phyloP scores from a whole-genome alignment of 2,888 invertebrate genomes.

The Leptinotarsa haldemani region DNA sequence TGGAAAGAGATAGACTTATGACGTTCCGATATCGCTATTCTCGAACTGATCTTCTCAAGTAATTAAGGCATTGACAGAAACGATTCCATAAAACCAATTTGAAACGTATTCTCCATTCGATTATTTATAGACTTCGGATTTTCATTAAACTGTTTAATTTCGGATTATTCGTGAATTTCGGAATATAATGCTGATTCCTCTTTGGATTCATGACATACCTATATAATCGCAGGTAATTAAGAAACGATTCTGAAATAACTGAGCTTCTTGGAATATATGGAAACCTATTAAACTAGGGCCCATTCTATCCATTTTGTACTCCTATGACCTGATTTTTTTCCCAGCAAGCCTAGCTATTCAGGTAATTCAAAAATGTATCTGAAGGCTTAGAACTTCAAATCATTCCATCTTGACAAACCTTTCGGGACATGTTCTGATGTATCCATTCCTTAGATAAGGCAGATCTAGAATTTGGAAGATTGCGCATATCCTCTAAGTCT shows the following conservation, averaged over 20 bases:
- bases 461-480: too few relatives aligned
- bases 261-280: too few relatives aligned
- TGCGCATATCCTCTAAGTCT: too few relatives aligned
- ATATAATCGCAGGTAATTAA: not conserved
- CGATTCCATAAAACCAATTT: slow-evolving; percentile 37
- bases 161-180: slow-evolving; percentile 3
- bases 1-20: slow-evolving; percentile 11
- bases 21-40: slow-evolving; percentile 16
- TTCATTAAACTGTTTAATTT: slow-evolving; percentile 15
- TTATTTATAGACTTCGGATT: slow-evolving; percentile 1
- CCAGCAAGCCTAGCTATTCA: too few relatives aligned
- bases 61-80: slow-evolving; percentile 43
- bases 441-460: too few relatives aligned
- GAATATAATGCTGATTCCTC: not conserved
- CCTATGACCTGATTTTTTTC: too few relatives aligned
- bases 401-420: too few relatives aligned
- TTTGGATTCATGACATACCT: not conserved
- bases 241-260: not conserved
- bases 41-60: slow-evolving; percentile 38
- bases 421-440: too few relatives aligned
- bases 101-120: slow-evolving; percentile 20
- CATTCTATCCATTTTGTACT: too few relatives aligned
- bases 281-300: not conserved
- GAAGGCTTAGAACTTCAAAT: too few relatives aligned
- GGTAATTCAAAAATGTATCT: too few relatives aligned